phyloP scores from a whole-genome alignment of 2,888 invertebrate species.

The Sinodicranocentrus sp. region DNA sequence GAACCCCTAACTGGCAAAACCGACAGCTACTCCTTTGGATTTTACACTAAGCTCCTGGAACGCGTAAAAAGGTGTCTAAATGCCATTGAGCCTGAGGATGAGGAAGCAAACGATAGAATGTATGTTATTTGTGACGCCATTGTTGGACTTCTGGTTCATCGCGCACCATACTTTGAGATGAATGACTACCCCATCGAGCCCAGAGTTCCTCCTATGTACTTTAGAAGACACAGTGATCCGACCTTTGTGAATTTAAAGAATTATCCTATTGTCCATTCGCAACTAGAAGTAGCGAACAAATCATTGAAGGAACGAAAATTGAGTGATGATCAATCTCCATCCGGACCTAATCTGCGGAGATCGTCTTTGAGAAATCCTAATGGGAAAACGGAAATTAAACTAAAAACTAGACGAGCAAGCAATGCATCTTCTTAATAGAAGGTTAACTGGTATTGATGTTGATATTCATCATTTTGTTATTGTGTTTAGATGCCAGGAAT shows the following conservation, averaged over 20 bases:
- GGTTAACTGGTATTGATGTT: too few relatives aligned
- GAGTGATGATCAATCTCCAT: too few relatives aligned
- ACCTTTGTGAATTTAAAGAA: conserved; percentile 80
- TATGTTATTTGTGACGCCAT: conserved; percentile 98
- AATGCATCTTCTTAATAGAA: too few relatives aligned
- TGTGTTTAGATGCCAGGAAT: too few relatives aligned
- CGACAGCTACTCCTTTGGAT: conserved; percentile 96
- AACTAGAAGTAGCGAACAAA: too few relatives aligned
- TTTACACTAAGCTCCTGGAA: conserved; percentile 95
- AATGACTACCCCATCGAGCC: conserved; percentile 91
- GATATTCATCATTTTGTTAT: too few relatives aligned
- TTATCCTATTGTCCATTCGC: too few relatives aligned
- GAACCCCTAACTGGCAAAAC: conserved; percentile 96
- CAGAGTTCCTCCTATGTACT: conserved; percentile 94
- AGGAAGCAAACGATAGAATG: conserved; percentile 91
- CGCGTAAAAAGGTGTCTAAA: conserved; percentile 97
- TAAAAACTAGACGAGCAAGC: too few relatives aligned
- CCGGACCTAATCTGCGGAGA: too few relatives aligned
- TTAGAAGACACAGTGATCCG: conserved; percentile 84
- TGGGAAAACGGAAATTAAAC: too few relatives aligned
- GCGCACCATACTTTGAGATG: conserved; percentile 91
- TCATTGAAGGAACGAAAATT: too few relatives aligned
- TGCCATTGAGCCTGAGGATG: conserved; percentile 90
- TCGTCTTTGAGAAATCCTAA: too few relatives aligned
- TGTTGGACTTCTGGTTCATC: conserved; percentile 92